Conservation (phyloP, 2,113 vertebrate species). For the Sitta europaea region DNA sequence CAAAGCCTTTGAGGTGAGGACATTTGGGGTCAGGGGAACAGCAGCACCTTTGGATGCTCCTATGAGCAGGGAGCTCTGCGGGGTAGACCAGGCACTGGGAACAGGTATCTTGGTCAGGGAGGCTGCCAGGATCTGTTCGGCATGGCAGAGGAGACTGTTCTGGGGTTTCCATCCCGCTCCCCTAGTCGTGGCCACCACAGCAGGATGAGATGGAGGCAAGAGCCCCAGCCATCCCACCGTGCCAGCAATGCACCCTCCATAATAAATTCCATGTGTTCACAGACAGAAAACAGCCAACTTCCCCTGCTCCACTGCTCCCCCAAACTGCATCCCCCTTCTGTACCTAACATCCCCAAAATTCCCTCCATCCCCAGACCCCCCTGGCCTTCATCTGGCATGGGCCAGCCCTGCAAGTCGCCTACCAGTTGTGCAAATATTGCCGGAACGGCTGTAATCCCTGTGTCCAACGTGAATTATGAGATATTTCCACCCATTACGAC, state of each 20-base stretch:
- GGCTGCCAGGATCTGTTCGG: neutral
- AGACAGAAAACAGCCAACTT: slow-evolving; percentile 3
- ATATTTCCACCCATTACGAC: slow-evolving; percentile 50
- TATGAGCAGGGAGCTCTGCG: neutral
- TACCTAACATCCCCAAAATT: neutral
- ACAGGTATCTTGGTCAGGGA: neutral
- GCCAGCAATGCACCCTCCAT: neutral
- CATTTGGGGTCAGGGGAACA: neutral
- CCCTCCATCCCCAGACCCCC: neutral
- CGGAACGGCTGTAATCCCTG: slow-evolving; percentile 61
- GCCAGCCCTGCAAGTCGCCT: slow-evolving; percentile 68
- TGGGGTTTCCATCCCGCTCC: neutral
- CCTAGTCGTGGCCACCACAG: accelerated
- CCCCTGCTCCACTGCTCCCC: neutral
- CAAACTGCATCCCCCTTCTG: neutral
- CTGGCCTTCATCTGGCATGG: neutral
- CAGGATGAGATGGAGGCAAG: accelerated
- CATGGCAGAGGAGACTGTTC: neutral
- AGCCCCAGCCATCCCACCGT: neutral
- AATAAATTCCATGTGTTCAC: slow-evolving; percentile 41
- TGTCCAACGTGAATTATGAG: slow-evolving; percentile 61
- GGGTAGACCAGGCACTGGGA: accelerated
- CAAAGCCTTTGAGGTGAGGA: neutral
- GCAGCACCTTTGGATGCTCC: neutral
- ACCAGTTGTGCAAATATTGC: slow-evolving; percentile 63